Conservation (phyloP, 2,888 invertebrate genomes). For the Sphaeridia pumilis region DNA sequence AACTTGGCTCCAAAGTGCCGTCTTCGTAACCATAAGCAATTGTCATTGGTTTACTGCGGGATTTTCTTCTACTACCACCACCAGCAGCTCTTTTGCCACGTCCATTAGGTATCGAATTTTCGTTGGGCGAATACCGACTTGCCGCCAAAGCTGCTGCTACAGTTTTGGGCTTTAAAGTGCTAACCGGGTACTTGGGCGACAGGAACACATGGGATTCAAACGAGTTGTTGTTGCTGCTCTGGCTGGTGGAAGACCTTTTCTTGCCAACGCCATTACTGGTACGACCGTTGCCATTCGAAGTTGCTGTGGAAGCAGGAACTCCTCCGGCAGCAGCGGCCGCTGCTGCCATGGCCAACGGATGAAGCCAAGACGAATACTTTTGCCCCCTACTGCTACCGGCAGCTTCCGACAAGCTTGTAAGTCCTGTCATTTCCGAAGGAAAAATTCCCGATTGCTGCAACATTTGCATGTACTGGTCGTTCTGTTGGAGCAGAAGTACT, state of each 20-base stretch:
- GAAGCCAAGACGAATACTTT: constrained; percentile 26
- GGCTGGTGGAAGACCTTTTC: constrained; percentile 11
- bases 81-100: not conserved
- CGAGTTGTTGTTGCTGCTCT: too few relatives aligned
- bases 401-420: constrained; percentile 15
- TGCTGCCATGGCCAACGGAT: constrained; percentile 26
- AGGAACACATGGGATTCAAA: constrained; percentile 24
- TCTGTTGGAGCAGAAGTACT: constrained; percentile 27
- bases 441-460: constrained; percentile 29
- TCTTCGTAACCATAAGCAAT: constrained; percentile 20
- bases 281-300: not conserved
- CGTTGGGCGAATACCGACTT: constrained; percentile 14
- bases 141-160: constrained; percentile 34
- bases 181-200: constrained; percentile 30
- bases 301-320: not conserved
- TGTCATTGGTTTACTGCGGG: constrained; percentile 14
- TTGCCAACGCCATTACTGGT: too few relatives aligned
- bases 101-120: too few relatives aligned
- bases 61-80: constrained; percentile 7
- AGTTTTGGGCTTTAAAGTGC: constrained; percentile 29
- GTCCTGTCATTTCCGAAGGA: constrained; percentile 15
- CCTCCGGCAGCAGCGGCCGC: constrained; percentile 20
- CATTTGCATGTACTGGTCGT: constrained; percentile 30
- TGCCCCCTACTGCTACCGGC: too few relatives aligned
- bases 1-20: constrained; percentile 27